Evolutionary conservation across 1,140 invertebrate species (phyloP).

Genomic region (Asobara japonica): DNA sequence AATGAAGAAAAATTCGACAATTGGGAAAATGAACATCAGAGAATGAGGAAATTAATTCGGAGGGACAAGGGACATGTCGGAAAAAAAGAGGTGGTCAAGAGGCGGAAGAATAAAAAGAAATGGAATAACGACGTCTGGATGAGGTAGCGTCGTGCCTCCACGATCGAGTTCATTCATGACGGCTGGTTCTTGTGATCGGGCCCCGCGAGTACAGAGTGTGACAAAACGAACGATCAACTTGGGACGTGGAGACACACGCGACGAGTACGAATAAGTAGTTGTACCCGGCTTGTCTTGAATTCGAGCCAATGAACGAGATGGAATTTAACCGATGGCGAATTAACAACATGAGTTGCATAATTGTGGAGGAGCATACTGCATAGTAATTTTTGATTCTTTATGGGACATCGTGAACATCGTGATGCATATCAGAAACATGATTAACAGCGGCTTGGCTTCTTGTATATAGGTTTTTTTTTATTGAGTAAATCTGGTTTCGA

Average conservation of each 20-base stretch:
- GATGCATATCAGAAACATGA: too few relatives aligned
- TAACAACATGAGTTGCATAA: conserved; percentile 46
- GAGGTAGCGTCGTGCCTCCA: conserved; percentile 20
- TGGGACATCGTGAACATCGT: too few relatives aligned
- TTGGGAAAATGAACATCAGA: conserved; percentile 14
- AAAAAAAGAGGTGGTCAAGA: conserved; percentile 16
- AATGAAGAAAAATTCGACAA: too few relatives aligned
- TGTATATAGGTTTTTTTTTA: too few relatives aligned
- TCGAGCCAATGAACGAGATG: conserved; percentile 39
- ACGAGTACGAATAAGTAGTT: not conserved
- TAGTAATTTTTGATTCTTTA: conserved; percentile 37
- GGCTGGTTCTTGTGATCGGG: conserved; percentile 45
- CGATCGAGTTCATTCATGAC: conserved; percentile 52
- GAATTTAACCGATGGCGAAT: conserved; percentile 42
- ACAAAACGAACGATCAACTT: not conserved
- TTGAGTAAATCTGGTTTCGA: too few relatives aligned
- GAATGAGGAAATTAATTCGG: not conserved
- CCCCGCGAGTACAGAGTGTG: not conserved
- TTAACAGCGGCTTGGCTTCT: too few relatives aligned
- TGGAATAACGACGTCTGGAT: conserved; percentile 15
- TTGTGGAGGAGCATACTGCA: conserved; percentile 37
- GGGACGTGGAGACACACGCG: conserved; percentile 7
- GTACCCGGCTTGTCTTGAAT: conserved; percentile 19
- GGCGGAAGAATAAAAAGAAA: conserved; percentile 18
- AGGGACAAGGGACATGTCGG: too few relatives aligned